Evolutionary conservation across 1,140 invertebrate species (phyloP), one percentile per base, ranked within the genome.

Genomic region (Alviniconcha marisindica): DNA sequence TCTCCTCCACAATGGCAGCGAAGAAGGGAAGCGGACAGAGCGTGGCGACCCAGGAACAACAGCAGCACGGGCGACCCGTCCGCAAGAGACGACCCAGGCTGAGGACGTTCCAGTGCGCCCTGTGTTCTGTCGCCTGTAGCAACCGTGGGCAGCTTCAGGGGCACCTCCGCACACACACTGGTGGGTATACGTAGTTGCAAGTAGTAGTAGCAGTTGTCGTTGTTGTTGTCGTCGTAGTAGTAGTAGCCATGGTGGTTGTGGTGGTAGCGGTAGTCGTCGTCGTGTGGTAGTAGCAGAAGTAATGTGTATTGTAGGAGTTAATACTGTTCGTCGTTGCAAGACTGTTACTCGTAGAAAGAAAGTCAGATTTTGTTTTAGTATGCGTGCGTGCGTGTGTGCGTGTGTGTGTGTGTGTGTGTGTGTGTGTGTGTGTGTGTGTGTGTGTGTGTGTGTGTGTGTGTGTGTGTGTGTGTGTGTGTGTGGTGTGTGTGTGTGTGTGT

Each of bases 91-190:
- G 97, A 87, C 21, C 51, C 33, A 24, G 73, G 15, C 36, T 14
- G 33, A 51, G 66, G 60, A 48, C 42, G 24, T 98, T 97, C 91
- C 96, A 95, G 84, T 98, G 97, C 91, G 96, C 96, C 0, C 95
- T 97, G 89, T 98, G 97, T 91, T 94, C 96, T 82, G 96, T 97
- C 0, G 96, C 96, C 0, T 98, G 98, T 90, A 97, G 96, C 66
- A 98, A 98, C 91, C 97, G 98, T 91, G 97, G 97, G 0, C 97
- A 98, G 89, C 94, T 98, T 0, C 97, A 96, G 91, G 97, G 97
- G 79, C 97, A 98, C 90, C 95, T 97, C n/a, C 94, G 97, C 31
- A 98, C 98, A 71, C 97, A 98, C 91, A 98, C 97, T 69, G 97
- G 97, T 95, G 92, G 28, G 84, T 80, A n/a, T 28, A 1, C 4